These are phyloP conservation scores for Monoplex corrugatus DNA, from an alignment of 2,888 invertebrate species.

Conservation along the genomic window DNA sequence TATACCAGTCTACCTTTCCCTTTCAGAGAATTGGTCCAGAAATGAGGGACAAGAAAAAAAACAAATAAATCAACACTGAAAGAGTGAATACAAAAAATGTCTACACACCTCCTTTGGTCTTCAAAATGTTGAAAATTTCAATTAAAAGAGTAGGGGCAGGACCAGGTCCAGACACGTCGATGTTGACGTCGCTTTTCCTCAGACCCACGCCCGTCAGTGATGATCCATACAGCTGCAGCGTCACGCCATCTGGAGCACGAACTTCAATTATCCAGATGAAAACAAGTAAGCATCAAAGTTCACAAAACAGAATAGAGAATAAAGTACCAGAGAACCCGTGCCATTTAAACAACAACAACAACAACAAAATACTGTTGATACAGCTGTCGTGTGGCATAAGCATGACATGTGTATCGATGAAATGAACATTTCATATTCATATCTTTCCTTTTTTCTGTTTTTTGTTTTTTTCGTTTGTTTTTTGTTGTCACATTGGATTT, in stretches of 20 bases:
- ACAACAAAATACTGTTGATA: too few species aligned
- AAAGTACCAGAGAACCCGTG: too few species aligned
- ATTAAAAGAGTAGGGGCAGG: conserved; percentile 49
- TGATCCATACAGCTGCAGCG: conserved; percentile 82
- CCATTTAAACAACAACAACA: too few species aligned
- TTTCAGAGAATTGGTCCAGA: too few species aligned
- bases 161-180: conserved; percentile 73
- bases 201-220: conserved; percentile 81
- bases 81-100: neutral
- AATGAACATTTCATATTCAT: too few species aligned
- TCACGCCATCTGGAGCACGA: conserved; percentile 59
- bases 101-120: conserved; percentile 43
- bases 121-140: conserved; percentile 40
- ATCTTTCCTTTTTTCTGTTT: too few species aligned
- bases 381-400: too few species aligned
- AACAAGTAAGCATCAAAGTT: neutral
- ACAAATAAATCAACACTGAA: neutral
- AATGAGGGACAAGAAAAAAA: neutral
- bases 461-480: too few species aligned
- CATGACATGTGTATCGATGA: too few species aligned
- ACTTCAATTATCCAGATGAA: neutral
- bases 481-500: too few species aligned
- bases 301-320: neutral
- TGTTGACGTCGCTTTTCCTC: conserved; percentile 81
- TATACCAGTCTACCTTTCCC: neutral